Evolutionary conservation across 1,140 invertebrate species (phyloP).

Genomic region (Caenorhabditis remanei): DNA sequence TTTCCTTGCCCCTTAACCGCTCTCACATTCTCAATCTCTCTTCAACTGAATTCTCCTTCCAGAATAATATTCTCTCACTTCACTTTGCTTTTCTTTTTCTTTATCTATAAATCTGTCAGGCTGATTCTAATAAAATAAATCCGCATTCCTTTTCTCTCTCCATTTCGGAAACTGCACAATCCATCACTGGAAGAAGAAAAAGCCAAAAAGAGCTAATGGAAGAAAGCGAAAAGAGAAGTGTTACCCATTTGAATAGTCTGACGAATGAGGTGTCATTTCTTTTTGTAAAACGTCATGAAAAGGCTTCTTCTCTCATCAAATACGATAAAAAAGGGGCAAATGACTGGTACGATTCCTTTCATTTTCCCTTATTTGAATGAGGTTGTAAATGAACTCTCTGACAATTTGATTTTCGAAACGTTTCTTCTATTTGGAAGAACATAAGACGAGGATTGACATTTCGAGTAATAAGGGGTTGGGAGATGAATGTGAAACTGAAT

Average conservation of each 20-base stretch:
- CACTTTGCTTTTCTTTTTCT: not conserved
- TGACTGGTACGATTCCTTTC: not conserved
- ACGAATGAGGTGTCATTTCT: conserved; percentile 8
- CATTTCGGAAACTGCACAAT: conserved; percentile 23
- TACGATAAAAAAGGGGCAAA: not conserved
- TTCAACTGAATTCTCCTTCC: not conserved
- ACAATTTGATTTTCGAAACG: not conserved
- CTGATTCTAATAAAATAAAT: conserved; percentile 35
- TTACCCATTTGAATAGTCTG: conserved; percentile 24
- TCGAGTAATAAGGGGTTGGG: conserved; percentile 8
- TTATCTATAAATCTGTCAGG: not conserved
- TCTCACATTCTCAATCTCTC: not conserved
- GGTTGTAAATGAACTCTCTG: not conserved
- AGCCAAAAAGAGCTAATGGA: not conserved
- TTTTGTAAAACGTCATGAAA: not conserved
- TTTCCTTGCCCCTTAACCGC: not conserved
- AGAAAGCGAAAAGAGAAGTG: not conserved
- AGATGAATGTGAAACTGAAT: not conserved
- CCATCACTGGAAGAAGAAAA: not conserved
- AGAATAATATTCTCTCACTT: not conserved
- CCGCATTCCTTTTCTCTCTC: not conserved
- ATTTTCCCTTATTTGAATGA: not conserved
- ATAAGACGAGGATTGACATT: not conserved
- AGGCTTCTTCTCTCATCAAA: not conserved
- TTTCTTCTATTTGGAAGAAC: not conserved